Base-by-base conservation (phyloP, 2,113 vertebrate genomes). In the Prochilodus magdalenae region DNA sequence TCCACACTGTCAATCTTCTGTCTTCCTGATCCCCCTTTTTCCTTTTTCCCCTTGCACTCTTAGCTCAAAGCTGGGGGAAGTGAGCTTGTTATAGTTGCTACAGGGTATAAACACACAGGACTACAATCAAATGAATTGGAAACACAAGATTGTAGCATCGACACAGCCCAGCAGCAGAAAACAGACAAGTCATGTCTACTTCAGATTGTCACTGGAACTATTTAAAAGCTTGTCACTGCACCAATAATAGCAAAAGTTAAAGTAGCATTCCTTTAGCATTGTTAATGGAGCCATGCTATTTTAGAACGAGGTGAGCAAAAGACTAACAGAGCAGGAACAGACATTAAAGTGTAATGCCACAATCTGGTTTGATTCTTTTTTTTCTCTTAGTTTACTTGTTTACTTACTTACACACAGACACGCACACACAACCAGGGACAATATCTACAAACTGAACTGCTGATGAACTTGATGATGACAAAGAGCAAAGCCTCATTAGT, bases 21-120 rank as follows among this genome's bases (percentile, higher is more conserved):
- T 84, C n/a, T n/a, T n/a, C n/a, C n/a, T n/a, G n/a, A n/a, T 53
- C 49, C 22, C 51, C 63, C 57, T 49, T 76, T 76, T 49, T 60
- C 44, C 40, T 53, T 15, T 66, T 24, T 10, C 62, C 13, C 5
- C 36, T 53, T 12, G 36, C 33, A 57, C 29, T 14, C 2, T 49
- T 30, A 51, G 33, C 55, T 62, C 36, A 80, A 63, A 80, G 36
- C 40, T 20, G 24, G 40, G 29, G 24, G 12, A 60, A 80, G 69
- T n/a, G 36, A 36, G 57, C 26, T 24, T n/a, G 33, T 44, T 70
- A 70, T 20, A 70, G 66, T 44, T n/a, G 66, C 33, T 20, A 40
- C 15, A 67, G 65, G 65, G 33, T 44, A 70, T n/a, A 44, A 44
- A 40, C 66, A 73, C 62, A 53, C 40, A 53, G 40, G 57, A 27